These are phyloP conservation scores for Aphidius colemani DNA, from an alignment of 2,888 invertebrate genomes.

Conservation along the genomic window DNA sequence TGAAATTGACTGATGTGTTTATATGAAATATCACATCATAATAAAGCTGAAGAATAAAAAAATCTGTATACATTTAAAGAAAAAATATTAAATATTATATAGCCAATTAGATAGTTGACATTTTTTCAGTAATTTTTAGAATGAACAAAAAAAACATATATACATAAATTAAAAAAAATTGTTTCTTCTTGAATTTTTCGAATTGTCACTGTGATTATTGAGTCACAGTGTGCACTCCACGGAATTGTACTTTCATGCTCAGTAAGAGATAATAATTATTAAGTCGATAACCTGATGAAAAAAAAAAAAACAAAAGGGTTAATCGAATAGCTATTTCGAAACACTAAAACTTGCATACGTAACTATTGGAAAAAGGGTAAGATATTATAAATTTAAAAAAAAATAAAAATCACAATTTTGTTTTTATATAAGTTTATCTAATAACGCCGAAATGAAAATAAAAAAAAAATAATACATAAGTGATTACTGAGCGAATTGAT, in stretches of 20 bases:
- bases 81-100: slow-evolving; percentile 6
- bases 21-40: no score
- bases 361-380: slow-evolving; percentile 7
- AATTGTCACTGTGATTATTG: slow-evolving; percentile 23
- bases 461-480: slow-evolving; percentile 21
- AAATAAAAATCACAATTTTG: slow-evolving; percentile 17
- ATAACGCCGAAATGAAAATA: slow-evolving; percentile 20
- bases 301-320: slow-evolving; percentile 13
- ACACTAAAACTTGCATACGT: slow-evolving; percentile 7
- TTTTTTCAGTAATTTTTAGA: slow-evolving; percentile 32
- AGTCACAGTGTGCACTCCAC: slow-evolving; percentile 31
- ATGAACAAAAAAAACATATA: slow-evolving; percentile 5
- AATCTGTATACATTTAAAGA: not conserved
- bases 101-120: slow-evolving; percentile 4
- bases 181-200: slow-evolving; percentile 23
- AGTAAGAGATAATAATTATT: slow-evolving; percentile 21
- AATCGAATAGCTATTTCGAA: slow-evolving; percentile 15
- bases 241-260: slow-evolving; percentile 37
- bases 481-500: not conserved
- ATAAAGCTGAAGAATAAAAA: not conserved
- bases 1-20: no score
- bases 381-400: slow-evolving; percentile 10
- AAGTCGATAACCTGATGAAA: not conserved
- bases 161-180: not conserved
- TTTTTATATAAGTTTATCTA: no score